Conservation (phyloP, 1,140 invertebrate species). For the Drosophila gunungcola region DNA sequence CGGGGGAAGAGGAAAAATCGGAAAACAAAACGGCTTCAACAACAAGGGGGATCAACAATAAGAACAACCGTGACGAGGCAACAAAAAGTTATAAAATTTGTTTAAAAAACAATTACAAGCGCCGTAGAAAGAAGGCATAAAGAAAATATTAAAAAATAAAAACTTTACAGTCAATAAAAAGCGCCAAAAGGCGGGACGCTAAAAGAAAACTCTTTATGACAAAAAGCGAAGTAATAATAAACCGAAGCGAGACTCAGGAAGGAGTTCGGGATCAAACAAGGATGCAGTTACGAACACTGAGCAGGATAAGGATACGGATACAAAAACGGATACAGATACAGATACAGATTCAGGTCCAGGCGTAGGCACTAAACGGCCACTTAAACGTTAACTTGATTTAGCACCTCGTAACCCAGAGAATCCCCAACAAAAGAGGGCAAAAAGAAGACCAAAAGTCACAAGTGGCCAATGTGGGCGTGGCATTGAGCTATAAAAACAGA, state of each 20-base stretch:
- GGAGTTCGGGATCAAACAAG: constrained; percentile 27
- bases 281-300: neutral
- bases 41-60: constrained; percentile 39
- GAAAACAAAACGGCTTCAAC: constrained; percentile 29
- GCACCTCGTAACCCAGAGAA: constrained; percentile 69
- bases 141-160: constrained; percentile 79
- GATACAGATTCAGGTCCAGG: constrained; percentile 13
- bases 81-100: constrained; percentile 77
- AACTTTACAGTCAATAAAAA: constrained; percentile 78
- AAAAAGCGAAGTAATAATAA: constrained; percentile 69
- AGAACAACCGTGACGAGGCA: constrained; percentile 39
- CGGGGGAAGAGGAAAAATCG: constrained; percentile 1
- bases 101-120: constrained; percentile 76
- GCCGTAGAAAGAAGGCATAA: constrained; percentile 41
- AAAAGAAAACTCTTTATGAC: constrained; percentile 74
- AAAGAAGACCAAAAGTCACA: constrained; percentile 23
- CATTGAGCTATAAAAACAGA: constrained; percentile 62
- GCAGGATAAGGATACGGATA: constrained; percentile 3
- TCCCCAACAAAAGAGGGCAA: constrained; percentile 21
- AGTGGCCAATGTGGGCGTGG: constrained; percentile 30
- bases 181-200: constrained; percentile 67
- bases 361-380: constrained; percentile 79
- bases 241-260: constrained; percentile 1
- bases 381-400: constrained; percentile 83
- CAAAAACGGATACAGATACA: constrained; percentile 10